Evolutionary conservation across 2,888 invertebrate species (phyloP).

Genomic region (Globia sparganii): DNA sequence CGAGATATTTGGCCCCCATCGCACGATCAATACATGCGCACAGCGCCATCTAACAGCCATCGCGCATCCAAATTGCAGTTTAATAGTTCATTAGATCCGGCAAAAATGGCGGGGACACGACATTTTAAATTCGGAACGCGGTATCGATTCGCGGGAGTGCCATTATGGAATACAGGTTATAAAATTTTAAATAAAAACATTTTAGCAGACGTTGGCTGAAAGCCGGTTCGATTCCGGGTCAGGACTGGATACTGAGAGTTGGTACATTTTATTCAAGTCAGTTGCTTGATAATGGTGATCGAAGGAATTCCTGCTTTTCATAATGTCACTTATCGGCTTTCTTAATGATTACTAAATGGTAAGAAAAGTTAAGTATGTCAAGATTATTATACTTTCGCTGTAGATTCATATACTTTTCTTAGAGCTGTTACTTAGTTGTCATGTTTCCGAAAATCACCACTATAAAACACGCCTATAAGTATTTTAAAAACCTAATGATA

Average conservation of each 20-base stretch:
- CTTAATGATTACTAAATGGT: conserved; percentile 18
- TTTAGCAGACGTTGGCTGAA: conserved; percentile 31
- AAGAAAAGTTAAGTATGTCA: conserved; percentile 7
- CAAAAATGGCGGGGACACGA: conserved; percentile 89
- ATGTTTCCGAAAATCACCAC: not conserved
- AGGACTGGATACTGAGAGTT: conserved; percentile 48
- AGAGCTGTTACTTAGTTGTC: not conserved
- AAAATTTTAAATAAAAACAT: conserved; percentile 56
- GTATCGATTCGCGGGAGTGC: conserved; percentile 85
- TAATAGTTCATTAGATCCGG: conserved; percentile 90
- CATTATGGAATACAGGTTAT: conserved; percentile 62
- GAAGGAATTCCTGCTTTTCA: conserved; percentile 40
- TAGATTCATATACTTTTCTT: not conserved
- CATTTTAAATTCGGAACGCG: conserved; percentile 89
- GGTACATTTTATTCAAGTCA: conserved; percentile 38
- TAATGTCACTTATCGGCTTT: conserved; percentile 24
- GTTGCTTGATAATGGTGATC: conserved; percentile 44
- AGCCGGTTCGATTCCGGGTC: conserved; percentile 68
- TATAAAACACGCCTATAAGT: not conserved
- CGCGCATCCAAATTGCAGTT: conserved; percentile 90
- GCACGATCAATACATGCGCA: conserved; percentile 89
- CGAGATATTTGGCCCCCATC: conserved; percentile 85
- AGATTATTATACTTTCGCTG: not conserved
- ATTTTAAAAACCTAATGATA: conserved; percentile 6
- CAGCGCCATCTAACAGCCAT: conserved; percentile 87